Evolutionary conservation across 2,113 vertebrate species (phyloP), one percentile per base, ranked within the genome.

Genomic region (Carettochelys insculpta): DNA sequence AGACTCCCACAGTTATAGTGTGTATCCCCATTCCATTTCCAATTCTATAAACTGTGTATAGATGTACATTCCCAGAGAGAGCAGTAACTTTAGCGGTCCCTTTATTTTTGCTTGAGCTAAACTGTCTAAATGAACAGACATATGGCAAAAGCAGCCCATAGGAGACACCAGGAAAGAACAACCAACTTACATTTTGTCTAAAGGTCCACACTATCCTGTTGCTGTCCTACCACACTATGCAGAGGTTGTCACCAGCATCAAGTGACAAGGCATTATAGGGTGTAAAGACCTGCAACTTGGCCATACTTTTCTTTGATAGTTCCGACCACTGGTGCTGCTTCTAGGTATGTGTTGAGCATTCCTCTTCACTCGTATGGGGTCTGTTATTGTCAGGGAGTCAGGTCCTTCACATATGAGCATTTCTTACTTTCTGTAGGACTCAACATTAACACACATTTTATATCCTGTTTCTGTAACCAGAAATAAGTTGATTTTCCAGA

Each of bases 361-460:
- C n/a, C n/a, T 68, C 10, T 68, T 68, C n/a, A 68, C n/a, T 17
- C 38, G 8, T 17, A 65, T 20, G 34, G 8, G 19, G 10, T 68
- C 61, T 68, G 61, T 38, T 68, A 20, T 22, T n/a, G 8, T 38
- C 38, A 68, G 22, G 9, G 20, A n/a, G 61, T 10, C n/a, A 68
- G 20, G 19, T 17, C 61, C n/a, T 22, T 38, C 34, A 68, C 19
- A 19, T 19, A 11, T 68, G 34, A 38, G n/a, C 19, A n/a, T n/a
- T 68, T 68, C 77, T 47, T 5, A 0, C 0, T 24, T 56, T 20
- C 77, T 5, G 0, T 22, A 3, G 50, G 34, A 5, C 51, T 50
- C 4, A 0, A 22, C 56, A 58, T 71, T 34, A n/a, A n/a, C n/a
- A n/a, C n/a, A n/a, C n/a, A n/a, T n/a, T n/a, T n/a, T n/a, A n/a